Conservation (phyloP, 2,113 vertebrate species). For the Megaceryle torquata region DNA sequence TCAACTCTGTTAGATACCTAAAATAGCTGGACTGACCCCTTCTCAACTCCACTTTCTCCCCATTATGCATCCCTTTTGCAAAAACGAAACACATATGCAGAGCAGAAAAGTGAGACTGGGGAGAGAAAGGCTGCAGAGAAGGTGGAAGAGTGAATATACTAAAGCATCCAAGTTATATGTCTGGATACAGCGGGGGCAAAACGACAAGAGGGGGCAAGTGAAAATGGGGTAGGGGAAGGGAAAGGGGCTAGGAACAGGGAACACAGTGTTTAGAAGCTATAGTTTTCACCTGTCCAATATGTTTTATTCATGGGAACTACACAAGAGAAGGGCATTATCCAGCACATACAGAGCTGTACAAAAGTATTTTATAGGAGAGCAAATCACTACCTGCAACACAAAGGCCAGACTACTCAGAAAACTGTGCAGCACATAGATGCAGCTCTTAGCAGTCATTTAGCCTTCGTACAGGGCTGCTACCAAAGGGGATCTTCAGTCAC, state of each 20-base stretch:
- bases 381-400: background rate
- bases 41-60: background rate
- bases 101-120: background rate
- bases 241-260: background rate
- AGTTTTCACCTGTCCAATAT: background rate
- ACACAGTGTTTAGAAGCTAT: background rate
- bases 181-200: background rate
- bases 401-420: background rate
- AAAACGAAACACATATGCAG: background rate
- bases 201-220: background rate
- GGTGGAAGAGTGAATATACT: background rate
- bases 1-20: background rate
- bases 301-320: background rate
- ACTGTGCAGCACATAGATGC: background rate
- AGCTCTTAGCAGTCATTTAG: background rate
- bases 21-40: background rate
- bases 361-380: background rate
- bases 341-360: background rate
- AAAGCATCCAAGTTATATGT: background rate
- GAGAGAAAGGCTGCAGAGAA: background rate
- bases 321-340: background rate
- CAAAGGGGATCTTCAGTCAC: background rate
- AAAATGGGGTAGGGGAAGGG: background rate
- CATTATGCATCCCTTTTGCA: background rate
- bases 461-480: background rate